A percentile compares a stretch with the other conserved stretches of the same genome.
Evolutionary conservation across 2,888 invertebrate genomes (phyloP).

Genomic region (Acanthococcus lagerstroemiae): DNA sequence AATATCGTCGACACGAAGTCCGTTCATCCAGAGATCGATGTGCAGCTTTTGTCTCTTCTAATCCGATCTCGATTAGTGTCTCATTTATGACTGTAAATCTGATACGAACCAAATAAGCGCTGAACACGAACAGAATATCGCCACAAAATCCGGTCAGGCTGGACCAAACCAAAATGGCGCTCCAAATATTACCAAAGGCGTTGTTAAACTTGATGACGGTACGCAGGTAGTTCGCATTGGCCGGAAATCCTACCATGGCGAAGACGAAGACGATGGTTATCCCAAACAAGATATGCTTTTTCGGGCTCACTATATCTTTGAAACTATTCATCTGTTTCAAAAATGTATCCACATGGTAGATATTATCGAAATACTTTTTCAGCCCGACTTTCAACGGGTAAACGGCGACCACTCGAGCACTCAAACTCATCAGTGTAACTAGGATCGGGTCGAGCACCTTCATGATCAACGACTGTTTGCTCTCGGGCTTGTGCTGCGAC

Average conservation of each 20-base stretch:
- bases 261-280: slow-evolving; percentile 26
- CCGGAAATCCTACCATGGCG: slow-evolving; percentile 27
- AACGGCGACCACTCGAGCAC: slow-evolving; percentile 29
- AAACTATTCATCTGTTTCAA: slow-evolving; percentile 10
- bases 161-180: slow-evolving; percentile 28
- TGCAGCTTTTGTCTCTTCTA: not conserved
- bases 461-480: slow-evolving; percentile 32
- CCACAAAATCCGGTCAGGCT: slow-evolving; percentile 32
- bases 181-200: slow-evolving; percentile 31
- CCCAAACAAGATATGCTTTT: not conserved
- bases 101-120: slow-evolving; percentile 30
- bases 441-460: slow-evolving; percentile 33
- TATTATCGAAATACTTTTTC: slow-evolving; percentile 22
- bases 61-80: slow-evolving; percentile 3
- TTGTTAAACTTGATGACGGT: slow-evolving; percentile 23
- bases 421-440: slow-evolving; percentile 31
- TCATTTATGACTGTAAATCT: slow-evolving; percentile 32
- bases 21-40: too few relatives aligned
- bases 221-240: slow-evolving; percentile 31
- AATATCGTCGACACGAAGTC: too few relatives aligned
- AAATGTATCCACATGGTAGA: slow-evolving; percentile 28
- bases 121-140: slow-evolving; percentile 33
- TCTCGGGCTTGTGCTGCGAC: slow-evolving; percentile 9
- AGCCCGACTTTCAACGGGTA: slow-evolving; percentile 20
- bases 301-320: slow-evolving; percentile 1